phyloP scores from a whole-genome alignment of 2,113 vertebrate species.

The Montifringilla adamsi region DNA sequence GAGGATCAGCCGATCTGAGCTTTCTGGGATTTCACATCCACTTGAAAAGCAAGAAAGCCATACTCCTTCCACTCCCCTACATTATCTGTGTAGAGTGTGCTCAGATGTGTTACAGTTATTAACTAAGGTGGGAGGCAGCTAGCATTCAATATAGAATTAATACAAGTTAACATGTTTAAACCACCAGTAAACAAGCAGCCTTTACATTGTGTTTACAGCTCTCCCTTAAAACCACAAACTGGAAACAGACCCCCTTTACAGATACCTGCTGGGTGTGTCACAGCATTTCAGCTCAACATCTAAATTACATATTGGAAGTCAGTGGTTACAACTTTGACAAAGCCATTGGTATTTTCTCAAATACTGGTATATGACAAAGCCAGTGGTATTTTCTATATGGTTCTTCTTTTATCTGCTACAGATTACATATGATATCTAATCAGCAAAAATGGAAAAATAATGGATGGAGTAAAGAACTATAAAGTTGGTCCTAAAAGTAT shows the following conservation, averaged over 20 bases:
- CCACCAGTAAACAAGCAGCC: not conserved
- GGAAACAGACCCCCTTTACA: not conserved
- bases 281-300: not conserved
- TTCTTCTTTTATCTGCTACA: not conserved
- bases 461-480: not conserved
- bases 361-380: not conserved
- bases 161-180: not conserved
- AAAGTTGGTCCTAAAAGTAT: not conserved
- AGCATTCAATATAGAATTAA: not conserved
- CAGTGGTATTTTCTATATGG: not conserved
- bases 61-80: not conserved
- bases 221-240: not conserved
- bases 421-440: not conserved
- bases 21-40: not conserved
- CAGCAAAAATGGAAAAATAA: not conserved
- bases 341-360: not conserved
- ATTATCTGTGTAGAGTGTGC: not conserved
- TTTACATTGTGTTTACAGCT: not conserved
- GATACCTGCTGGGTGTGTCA: not conserved
- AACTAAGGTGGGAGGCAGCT: not conserved
- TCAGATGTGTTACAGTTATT: not conserved
- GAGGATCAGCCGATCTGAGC: accelerated
- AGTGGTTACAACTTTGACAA: not conserved
- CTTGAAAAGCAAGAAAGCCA: not conserved
- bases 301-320: not conserved